A percentile compares a stretch with the other conserved stretches of the same genome.
Conservation (phyloP, 2,888 invertebrate species). For the Cepaea hortensis region DNA sequence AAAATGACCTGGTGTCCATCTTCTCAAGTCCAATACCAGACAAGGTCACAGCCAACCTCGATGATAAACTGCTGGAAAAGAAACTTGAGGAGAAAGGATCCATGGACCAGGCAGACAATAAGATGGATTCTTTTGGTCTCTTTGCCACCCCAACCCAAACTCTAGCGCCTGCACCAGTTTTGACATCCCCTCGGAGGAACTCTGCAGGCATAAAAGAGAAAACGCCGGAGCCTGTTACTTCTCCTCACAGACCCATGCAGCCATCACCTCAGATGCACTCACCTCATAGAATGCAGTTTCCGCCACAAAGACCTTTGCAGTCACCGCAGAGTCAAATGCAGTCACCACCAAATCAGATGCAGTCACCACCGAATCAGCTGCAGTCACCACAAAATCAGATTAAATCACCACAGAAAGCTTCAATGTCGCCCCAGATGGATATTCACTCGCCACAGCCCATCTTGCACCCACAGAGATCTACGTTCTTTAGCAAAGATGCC, state of each 20-base stretch:
- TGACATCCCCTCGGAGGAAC: conserved; percentile 42
- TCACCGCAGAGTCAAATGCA: conserved; percentile 35
- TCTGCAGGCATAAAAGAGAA: conserved; percentile 36
- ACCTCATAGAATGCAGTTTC: conserved; percentile 41
- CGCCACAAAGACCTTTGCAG: conserved; percentile 27
- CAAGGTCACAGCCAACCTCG: conserved; percentile 41
- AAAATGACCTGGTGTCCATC: conserved; percentile 2
- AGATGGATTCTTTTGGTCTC: conserved; percentile 24
- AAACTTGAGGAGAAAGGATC: conserved; percentile 20
- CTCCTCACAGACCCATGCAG: conserved; percentile 41
- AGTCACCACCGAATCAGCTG: conserved; percentile 32
- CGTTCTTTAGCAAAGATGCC: conserved; percentile 40
- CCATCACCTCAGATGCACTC: conserved; percentile 34
- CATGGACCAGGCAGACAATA: conserved; percentile 6
- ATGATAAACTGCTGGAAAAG: conserved; percentile 40
- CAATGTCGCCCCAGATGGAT: conserved; percentile 22
- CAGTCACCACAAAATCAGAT: conserved; percentile 37
- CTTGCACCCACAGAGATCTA: conserved; percentile 35
- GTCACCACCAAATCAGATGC: conserved; percentile 35
- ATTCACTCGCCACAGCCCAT: conserved; percentile 31
- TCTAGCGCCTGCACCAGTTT: conserved; percentile 25
- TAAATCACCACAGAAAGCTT: conserved; percentile 37
- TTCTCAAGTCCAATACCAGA: conserved; percentile 40
- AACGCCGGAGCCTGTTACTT: conserved; percentile 41
- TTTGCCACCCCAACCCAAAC: conserved; percentile 25